Evolutionary conservation across 2,797 vertebrate genomes (phyloP).

Genomic region (Malacoctenus gilli): DNA sequence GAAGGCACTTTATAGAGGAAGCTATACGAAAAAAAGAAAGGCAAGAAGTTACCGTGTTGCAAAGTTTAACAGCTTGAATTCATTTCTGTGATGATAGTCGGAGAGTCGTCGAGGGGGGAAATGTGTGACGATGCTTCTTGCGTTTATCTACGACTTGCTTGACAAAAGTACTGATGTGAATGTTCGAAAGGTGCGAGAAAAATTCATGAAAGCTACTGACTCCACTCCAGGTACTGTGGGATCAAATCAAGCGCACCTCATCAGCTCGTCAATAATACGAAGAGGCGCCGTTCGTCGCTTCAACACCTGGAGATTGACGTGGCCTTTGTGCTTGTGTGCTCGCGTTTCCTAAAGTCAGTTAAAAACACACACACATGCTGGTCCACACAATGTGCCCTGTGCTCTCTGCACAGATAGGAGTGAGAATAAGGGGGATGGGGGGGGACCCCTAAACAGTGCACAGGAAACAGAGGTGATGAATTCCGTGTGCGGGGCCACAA

Average conservation of each 20-base stretch:
- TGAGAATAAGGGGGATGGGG: conserved; percentile 82
- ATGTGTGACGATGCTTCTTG: background rate
- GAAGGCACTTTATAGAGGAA: conserved; percentile 20
- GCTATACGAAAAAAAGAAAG: conserved; percentile 16
- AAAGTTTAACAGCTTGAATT: conserved; percentile 22
- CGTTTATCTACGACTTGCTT: conserved; percentile 8
- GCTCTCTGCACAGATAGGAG: conserved; percentile 67
- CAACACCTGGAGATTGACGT: conserved; percentile 12
- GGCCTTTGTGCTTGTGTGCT: conserved; percentile 6
- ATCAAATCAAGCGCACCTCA: conserved; percentile 44
- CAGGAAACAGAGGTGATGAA: conserved; percentile 96
- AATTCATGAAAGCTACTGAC: conserved; percentile 21
- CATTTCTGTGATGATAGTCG: background rate
- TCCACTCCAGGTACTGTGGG: conserved; percentile 22
- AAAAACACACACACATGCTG: conserved; percentile 21
- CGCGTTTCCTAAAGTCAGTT: conserved; percentile 15
- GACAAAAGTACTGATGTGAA: conserved; percentile 17
- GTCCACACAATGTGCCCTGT: conserved; percentile 50
- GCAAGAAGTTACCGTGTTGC: conserved; percentile 2
- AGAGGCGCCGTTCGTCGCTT: conserved; percentile 9
- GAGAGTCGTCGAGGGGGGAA: conserved; percentile 17
- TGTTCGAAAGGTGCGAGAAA: conserved; percentile 11
- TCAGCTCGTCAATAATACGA: conserved; percentile 15
- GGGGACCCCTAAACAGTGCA: conserved; percentile 83
- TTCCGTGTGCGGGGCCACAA: conserved; percentile 83